phyloP scores from a whole-genome alignment of 2,888 invertebrate species.

The Limnephilus auricula region DNA sequence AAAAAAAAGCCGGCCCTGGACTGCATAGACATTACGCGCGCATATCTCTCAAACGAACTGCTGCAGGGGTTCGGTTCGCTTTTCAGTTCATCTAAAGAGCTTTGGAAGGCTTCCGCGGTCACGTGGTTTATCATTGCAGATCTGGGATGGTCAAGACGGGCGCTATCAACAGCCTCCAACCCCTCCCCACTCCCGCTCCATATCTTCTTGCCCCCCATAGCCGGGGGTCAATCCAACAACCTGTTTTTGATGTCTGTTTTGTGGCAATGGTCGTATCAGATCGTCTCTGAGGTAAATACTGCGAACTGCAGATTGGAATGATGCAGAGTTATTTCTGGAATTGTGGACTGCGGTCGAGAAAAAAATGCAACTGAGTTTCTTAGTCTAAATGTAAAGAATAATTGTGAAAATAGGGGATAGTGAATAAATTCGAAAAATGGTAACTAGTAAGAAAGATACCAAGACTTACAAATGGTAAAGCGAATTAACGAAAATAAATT shows the following conservation, averaged over 20 bases:
- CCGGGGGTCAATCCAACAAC: constrained; percentile 14
- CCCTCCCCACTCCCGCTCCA: background rate
- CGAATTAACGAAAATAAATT: too few relatives aligned
- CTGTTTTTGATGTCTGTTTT: constrained; percentile 34
- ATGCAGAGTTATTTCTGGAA: background rate
- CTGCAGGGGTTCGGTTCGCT: background rate
- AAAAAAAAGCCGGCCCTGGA: background rate
- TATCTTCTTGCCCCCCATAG: background rate
- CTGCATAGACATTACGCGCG: background rate
- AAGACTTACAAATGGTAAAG: too few relatives aligned
- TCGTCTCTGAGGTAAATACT: background rate
- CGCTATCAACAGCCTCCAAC: constrained; percentile 10
- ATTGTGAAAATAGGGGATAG: background rate
- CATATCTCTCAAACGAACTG: constrained; percentile 7
- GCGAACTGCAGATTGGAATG: background rate
- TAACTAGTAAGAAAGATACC: too few relatives aligned
- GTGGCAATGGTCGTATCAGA: constrained; percentile 17
- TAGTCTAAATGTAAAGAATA: background rate
- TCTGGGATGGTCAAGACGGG: constrained; percentile 15
- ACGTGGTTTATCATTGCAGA: constrained; percentile 25
- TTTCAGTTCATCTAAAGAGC: constrained; percentile 17
- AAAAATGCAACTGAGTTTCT: background rate
- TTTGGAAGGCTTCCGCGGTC: constrained; percentile 33
- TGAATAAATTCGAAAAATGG: background rate
- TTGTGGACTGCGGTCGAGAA: background rate